Evolutionary conservation across 2,113 vertebrate genomes (phyloP), one percentile per base, ranked within the genome.

Genomic region (Tretioscincus oriximinensis): DNA sequence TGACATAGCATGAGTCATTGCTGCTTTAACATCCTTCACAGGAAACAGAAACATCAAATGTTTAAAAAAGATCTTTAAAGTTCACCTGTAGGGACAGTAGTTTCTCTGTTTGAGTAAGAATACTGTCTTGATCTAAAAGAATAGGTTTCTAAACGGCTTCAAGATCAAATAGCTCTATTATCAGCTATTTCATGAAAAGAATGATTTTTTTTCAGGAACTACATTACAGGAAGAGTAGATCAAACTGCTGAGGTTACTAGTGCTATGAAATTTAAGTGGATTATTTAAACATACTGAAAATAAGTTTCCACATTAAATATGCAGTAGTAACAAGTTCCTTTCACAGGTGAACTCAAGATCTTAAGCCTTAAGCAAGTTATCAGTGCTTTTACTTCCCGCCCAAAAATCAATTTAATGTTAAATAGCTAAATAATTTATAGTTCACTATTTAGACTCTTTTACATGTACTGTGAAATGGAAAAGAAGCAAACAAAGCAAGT

Each of bases 221-320:
- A 61, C 74, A 82, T 71, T 14, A 8, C 65, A 61, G 81, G 21
- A 88, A 88, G 82, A 66, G 47, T 18, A 87, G 35, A 81, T 66
- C 22, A 76, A 68, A 24, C 74, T 83, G 4, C 51, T 77, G 72
- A 87, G 68, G 12, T 72, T 79, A 86, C 18, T 26, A 81, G 49
- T 26, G 70, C 8, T 28, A 78, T 14, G n/a, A 31, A 29, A 82
- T 28, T 1, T 6, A 65, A 2, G 20, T n/a, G n/a, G 58, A 47
- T 76, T 68, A 76, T 26, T 73, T 63, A 82, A 80, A 91, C 20
- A 69, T 70, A 82, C 5, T 61, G 67, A 72, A 81, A 81, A 74
- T 49, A 75, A 18, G 16, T 49, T 5, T 60, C 20, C 45, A 9
- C 41, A 11, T 76, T 76, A 76, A 58, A 49, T 18, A n/a, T 41